Conservation (phyloP, 2,113 vertebrate genomes). For the Cygnus buccinator region DNA sequence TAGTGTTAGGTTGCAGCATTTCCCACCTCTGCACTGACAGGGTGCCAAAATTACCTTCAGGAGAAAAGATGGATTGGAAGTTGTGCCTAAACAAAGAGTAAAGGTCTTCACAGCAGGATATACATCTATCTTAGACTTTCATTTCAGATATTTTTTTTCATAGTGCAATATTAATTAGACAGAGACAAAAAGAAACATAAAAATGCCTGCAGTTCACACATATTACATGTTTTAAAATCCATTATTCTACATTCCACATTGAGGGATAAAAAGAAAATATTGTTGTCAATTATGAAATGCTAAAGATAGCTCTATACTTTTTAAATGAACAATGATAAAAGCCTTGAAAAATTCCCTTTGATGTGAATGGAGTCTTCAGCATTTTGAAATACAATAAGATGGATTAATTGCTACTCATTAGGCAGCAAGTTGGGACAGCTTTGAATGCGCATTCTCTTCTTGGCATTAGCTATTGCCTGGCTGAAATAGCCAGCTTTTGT, state of each 20-base stretch:
- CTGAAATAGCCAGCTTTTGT: conserved; percentile 93
- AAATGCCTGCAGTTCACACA: conserved; percentile 44
- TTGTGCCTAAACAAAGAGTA: background rate
- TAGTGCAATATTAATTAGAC: conserved; percentile 48
- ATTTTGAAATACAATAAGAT: conserved; percentile 87
- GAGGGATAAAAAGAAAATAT: conserved; percentile 69
- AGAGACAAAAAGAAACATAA: conserved; percentile 30
- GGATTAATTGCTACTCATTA: conserved; percentile 93
- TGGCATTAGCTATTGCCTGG: conserved; percentile 83
- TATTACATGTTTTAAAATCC: conserved; percentile 52
- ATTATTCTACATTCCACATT: conserved; percentile 60
- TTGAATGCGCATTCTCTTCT: conserved; percentile 91
- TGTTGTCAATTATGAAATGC: conserved; percentile 75
- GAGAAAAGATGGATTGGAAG: conserved; percentile 3
- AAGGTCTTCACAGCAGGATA: conserved; percentile 24
- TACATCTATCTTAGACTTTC: background rate
- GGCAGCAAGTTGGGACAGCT: conserved; percentile 83
- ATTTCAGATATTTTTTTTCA: conserved; percentile 31
- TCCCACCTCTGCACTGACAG: conserved; percentile 6
- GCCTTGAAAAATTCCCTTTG: conserved; percentile 85
- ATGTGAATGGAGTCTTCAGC: conserved; percentile 89
- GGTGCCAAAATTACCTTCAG: conserved; percentile 7
- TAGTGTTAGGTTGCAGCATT: background rate
- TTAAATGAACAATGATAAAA: conserved; percentile 81
- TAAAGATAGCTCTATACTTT: conserved; percentile 80